Evolutionary conservation across 2,888 invertebrate genomes (phyloP), one percentile per base, ranked within the genome.

Genomic region (Thymelicus sylvestris): DNA sequence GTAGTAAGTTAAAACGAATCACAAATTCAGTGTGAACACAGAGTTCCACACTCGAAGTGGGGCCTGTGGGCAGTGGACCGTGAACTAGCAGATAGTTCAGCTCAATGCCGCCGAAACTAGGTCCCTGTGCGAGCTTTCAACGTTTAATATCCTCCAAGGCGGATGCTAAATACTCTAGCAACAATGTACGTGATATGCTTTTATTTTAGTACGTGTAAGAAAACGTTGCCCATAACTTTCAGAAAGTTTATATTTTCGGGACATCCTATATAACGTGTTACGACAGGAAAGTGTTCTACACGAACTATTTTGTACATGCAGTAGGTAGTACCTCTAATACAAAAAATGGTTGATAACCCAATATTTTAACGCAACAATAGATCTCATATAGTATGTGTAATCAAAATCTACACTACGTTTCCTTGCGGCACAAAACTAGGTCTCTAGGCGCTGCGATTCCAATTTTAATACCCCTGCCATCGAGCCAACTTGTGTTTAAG

Each of bases 71-170:
- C 72, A 72, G 68, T 71, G 73, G 64, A 71, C 65, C 65, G 67
- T 67, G 60, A 62, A 61, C 59, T 60, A 59, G 64, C 69, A 72
- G 63, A 65, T 59, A 77, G 78, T 79, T 74, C 73, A 74, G 73
- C 78, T 39, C 47, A 48, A 57, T 39, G 59, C 39, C 48, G 47
- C 15, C 63, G 69, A 59, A 69, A 69, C 69, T 69, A 39, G 64
- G 69, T 69, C 69, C 59, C 41, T 44, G n/a, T 59, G 38, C 69
- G 50, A 59, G 63, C 13, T 64, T 38, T 19, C 69, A 64, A 60
- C 64, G 48, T 65, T 69, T 69, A 69, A 69, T 69, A 69, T 70
- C 69, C 59, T 48, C 59, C 64, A 65, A 64, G 63, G 63, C 68
- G 63, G 68, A 69, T 57, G 57, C 57, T 59, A 47, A 47, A 64